These are phyloP conservation scores for Parnassius orleans DNA, from an alignment of 2,888 invertebrate genomes.

Conservation along the genomic window DNA sequence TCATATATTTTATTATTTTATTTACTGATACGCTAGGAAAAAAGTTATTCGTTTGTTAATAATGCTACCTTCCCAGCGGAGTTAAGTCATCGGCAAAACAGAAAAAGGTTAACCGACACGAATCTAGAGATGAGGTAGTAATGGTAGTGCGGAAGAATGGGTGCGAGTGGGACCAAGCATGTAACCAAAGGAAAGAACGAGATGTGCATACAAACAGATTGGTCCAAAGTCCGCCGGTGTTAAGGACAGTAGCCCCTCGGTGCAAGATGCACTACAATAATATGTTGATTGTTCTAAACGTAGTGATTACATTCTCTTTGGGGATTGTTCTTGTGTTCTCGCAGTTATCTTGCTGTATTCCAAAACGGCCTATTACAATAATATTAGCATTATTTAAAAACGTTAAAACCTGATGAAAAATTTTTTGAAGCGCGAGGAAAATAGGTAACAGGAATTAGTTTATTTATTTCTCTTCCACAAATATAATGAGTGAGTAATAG, in stretches of 20 bases:
- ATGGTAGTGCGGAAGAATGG: conserved; percentile 34
- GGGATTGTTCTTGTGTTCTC: conserved; percentile 34
- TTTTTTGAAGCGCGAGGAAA: no score
- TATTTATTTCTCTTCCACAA: background rate
- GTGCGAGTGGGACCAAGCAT: conserved; percentile 38
- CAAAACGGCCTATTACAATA: background rate
- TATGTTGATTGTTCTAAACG: no score
- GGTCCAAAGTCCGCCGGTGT: conserved; percentile 69
- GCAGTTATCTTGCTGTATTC: conserved; percentile 20
- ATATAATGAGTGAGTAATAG: conserved; percentile 1
- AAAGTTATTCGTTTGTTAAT: conserved; percentile 15
- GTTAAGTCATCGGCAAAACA: conserved; percentile 35
- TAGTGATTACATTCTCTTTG: no score
- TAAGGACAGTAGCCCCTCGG: conserved; percentile 59
- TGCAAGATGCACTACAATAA: conserved; percentile 33
- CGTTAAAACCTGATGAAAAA: no score
- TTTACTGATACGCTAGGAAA: conserved; percentile 2
- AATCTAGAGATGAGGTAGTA: conserved; percentile 55
- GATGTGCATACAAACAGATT: conserved; percentile 64
- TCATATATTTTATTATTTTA: background rate
- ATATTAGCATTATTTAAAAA: no score
- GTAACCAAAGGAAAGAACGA: conserved; percentile 51
- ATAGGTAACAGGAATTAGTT: conserved; percentile 3
- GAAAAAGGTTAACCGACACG: conserved; percentile 57
- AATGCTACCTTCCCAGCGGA: conserved; percentile 22